Conservation (phyloP, 2,113 vertebrate genomes). For the Festucalex cinctus region DNA sequence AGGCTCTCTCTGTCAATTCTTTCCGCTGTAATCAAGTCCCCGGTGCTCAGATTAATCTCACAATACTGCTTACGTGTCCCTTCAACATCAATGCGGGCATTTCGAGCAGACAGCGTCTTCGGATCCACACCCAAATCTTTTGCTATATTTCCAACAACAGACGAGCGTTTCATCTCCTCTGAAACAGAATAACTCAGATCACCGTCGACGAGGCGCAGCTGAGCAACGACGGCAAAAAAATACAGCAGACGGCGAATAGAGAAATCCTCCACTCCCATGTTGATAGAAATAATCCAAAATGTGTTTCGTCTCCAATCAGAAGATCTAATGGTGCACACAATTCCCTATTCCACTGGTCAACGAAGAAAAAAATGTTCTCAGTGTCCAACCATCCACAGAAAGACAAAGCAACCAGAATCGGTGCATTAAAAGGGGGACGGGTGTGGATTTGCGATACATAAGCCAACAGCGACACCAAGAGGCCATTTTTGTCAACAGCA, state of each 20-base stretch:
- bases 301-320: neutral
- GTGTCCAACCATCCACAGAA: neutral
- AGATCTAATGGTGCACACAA: neutral
- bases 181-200: constrained; percentile 66
- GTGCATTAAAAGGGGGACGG: neutral
- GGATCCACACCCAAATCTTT: constrained; percentile 69
- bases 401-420: neutral
- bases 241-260: neutral
- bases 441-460: neutral
- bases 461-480: neutral
- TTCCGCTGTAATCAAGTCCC: constrained; percentile 47
- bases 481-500: neutral
- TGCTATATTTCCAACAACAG: constrained; percentile 71
- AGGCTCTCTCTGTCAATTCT: constrained; percentile 60
- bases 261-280: neutral
- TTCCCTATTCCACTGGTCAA: neutral
- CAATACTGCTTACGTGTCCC: constrained; percentile 34
- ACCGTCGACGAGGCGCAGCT: constrained; percentile 26
- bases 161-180: constrained; percentile 70
- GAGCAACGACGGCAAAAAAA: neutral
- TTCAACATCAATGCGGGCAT: constrained; percentile 50
- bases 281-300: neutral
- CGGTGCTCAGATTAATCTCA: constrained; percentile 39
- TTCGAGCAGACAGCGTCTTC: constrained; percentile 53
- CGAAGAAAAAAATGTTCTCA: neutral